A percentile compares a stretch with the other conserved stretches of the same genome.
phyloP scores from a whole-genome alignment of 2,113 vertebrate genomes.

The Pelodiscus sinensis region DNA sequence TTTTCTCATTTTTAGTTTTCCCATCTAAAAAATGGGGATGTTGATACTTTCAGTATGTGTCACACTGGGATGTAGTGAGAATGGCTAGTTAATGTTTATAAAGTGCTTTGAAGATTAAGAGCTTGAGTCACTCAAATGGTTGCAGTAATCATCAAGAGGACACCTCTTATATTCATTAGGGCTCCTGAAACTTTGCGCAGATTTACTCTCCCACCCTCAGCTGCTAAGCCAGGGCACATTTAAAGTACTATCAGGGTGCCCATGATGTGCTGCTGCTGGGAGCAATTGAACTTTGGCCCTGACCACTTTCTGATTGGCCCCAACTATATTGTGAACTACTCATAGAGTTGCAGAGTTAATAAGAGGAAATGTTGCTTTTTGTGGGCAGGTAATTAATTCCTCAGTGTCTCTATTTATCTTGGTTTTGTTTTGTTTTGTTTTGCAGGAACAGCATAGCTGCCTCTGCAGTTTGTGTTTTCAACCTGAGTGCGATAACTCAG shows the following conservation, averaged over 20 bases:
- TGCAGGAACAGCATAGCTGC: conserved; percentile 96
- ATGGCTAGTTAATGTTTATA: neutral
- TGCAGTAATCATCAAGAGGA: neutral
- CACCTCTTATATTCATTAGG: neutral
- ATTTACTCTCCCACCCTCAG: neutral
- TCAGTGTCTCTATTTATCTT: neutral
- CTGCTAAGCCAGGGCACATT: neutral
- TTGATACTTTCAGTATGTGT: neutral
- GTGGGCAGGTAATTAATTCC: neutral
- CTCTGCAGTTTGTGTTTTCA: conserved; percentile 96
- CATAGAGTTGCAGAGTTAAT: neutral
- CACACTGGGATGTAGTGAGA: neutral
- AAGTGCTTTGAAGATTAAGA: neutral
- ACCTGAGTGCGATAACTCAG: conserved; percentile 92
- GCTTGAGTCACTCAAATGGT: neutral
- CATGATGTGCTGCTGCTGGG: neutral
- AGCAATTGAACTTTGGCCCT: neutral
- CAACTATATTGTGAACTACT: neutral
- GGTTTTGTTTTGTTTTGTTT: conserved; percentile 15
- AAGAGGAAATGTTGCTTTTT: neutral
- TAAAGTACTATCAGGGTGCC: neutral
- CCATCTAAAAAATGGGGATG: neutral
- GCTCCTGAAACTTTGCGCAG: neutral
- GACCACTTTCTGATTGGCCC: neutral
- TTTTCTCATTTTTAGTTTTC: neutral